These are phyloP conservation scores for Pristionchus fissidentatus DNA, from an alignment of 2,888 invertebrate species.

Conservation along the genomic window DNA sequence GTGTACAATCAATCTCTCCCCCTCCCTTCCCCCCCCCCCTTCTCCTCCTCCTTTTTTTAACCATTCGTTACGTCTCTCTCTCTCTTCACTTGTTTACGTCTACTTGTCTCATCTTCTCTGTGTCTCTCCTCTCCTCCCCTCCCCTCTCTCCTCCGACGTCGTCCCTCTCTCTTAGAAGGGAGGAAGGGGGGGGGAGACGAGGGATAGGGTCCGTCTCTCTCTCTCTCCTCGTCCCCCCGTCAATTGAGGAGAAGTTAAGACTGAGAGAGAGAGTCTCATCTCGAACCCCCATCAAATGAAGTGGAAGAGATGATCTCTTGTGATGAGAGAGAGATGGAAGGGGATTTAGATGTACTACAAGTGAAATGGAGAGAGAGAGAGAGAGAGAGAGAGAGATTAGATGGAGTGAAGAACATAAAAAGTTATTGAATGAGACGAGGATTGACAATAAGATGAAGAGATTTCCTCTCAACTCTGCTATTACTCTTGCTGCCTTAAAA, in stretches of 20 bases:
- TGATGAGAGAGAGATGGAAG: too few species aligned
- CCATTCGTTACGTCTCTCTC: constrained; percentile 13
- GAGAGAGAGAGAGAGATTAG: too few species aligned
- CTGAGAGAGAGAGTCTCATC: background rate
- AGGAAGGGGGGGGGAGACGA: background rate
- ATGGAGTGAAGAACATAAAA: too few species aligned
- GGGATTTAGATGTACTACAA: too few species aligned
- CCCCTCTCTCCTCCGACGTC: background rate
- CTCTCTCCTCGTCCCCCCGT: background rate
- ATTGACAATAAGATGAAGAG: too few species aligned
- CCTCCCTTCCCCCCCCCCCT: background rate
- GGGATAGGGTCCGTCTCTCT: background rate
- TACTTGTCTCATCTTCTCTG: too few species aligned
- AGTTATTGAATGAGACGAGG: too few species aligned
- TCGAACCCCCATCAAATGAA: background rate
- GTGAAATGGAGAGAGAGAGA: constrained; percentile 1
- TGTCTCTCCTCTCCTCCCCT: constrained; percentile 7
- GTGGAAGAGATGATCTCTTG: too few species aligned
- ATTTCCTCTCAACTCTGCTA: too few species aligned
- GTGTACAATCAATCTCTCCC: constrained; percentile 18
- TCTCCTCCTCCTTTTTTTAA: constrained; percentile 7
- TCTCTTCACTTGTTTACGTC: constrained; percentile 35
- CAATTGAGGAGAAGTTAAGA: background rate
- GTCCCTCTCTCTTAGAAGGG: background rate
- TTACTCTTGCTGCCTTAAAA: too few species aligned